Conservation (phyloP, 2,113 vertebrate genomes). For the Sorex fumeus region DNA sequence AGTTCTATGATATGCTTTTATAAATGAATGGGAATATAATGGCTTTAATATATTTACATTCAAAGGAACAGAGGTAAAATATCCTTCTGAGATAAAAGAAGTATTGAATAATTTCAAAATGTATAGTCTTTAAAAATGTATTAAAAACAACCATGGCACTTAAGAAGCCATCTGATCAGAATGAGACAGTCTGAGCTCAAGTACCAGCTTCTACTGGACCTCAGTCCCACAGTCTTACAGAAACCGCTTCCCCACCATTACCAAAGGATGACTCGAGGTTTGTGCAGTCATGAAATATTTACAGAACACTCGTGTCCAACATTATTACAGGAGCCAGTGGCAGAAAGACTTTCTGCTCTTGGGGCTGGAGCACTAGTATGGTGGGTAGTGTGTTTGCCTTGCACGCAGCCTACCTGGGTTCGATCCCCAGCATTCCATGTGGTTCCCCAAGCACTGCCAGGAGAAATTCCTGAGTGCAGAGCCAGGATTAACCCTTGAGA, state of each 20-base stretch:
- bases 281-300: not conserved
- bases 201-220: not conserved
- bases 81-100: not conserved
- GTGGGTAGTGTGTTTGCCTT: too few relatives aligned
- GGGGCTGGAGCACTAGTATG: too few relatives aligned
- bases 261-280: not conserved
- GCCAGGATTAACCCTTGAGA: too few relatives aligned
- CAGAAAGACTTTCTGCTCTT: not conserved
- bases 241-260: not conserved
- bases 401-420: too few relatives aligned
- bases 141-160: not conserved
- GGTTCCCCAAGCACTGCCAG: too few relatives aligned
- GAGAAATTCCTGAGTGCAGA: too few relatives aligned
- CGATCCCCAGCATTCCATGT: too few relatives aligned
- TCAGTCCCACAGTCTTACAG: not conserved
- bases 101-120: not conserved
- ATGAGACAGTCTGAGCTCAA: not conserved
- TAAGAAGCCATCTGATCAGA: not conserved
- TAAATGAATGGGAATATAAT: not conserved
- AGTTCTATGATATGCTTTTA: not conserved
- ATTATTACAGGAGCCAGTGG: not conserved
- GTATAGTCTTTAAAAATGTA: not conserved
- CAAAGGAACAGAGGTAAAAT: not conserved
- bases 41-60: not conserved
- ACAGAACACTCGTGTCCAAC: not conserved